Conservation (phyloP, 2,888 invertebrate species). For the Enoplolaimus lenunculus region DNA sequence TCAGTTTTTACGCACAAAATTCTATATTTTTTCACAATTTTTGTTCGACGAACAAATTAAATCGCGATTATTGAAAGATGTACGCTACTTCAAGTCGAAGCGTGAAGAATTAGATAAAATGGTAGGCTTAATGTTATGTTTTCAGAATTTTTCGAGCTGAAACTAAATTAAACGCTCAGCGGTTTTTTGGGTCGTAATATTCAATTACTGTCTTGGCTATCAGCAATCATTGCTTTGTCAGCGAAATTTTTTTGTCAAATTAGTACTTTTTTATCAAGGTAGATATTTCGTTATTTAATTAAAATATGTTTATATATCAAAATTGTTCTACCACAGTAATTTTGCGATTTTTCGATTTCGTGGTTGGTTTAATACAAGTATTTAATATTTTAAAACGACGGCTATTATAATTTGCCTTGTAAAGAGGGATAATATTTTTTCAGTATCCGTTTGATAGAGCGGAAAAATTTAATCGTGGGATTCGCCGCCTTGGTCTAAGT, state of each 20-base stretch:
- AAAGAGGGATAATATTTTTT: too few species aligned
- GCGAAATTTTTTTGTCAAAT: too few species aligned
- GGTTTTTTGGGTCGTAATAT: too few species aligned
- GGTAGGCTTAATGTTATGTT: constrained; percentile 37
- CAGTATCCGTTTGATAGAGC: constrained; percentile 67
- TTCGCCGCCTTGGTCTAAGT: constrained; percentile 67
- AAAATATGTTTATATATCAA: too few species aligned
- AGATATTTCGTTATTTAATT: too few species aligned
- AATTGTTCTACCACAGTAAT: too few species aligned
- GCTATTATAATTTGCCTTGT: background rate
- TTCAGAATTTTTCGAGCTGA: too few species aligned
- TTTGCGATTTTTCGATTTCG: too few species aligned
- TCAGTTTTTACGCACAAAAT: constrained; percentile 80
- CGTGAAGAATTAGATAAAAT: constrained; percentile 53
- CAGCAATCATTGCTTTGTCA: background rate
- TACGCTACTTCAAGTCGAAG: constrained; percentile 61
- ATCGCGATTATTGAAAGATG: constrained; percentile 64
- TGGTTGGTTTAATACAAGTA: background rate
- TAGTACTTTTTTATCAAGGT: too few species aligned
- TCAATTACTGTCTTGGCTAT: too few species aligned
- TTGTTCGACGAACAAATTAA: constrained; percentile 95
- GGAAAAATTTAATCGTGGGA: constrained; percentile 78
- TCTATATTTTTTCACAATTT: constrained; percentile 86
- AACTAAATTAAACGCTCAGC: too few species aligned
- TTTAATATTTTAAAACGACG: constrained; percentile 17